Conservation (phyloP, 1,140 invertebrate genomes). For the Sarcophaga bullata region DNA sequence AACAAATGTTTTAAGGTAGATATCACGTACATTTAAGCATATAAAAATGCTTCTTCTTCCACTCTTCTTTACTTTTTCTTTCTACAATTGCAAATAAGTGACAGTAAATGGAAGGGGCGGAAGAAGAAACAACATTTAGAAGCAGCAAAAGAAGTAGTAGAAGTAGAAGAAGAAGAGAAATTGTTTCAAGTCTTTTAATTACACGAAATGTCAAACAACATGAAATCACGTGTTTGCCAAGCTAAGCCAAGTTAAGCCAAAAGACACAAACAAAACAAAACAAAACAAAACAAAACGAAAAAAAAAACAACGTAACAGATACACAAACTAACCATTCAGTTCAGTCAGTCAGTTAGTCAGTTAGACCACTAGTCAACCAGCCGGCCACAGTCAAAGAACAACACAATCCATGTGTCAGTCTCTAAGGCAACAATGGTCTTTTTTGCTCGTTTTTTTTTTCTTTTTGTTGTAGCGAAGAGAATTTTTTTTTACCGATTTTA, state of each 20-base stretch:
- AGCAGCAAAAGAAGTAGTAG: too few relatives aligned
- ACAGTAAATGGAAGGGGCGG: too few relatives aligned
- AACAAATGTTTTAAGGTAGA: neutral
- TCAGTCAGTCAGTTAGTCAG: neutral
- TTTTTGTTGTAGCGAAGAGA: too few relatives aligned
- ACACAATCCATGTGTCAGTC: neutral
- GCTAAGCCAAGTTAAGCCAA: neutral
- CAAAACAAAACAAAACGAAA: slow-evolving; percentile 30
- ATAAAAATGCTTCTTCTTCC: too few relatives aligned
- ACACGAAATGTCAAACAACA: slow-evolving; percentile 38
- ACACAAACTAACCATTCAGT: neutral
- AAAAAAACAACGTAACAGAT: neutral
- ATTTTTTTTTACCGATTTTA: too few relatives aligned
- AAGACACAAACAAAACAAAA: neutral
- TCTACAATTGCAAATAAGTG: too few relatives aligned
- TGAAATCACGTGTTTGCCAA: slow-evolving; percentile 42
- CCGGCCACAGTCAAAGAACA: neutral
- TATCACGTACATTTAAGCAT: neutral
- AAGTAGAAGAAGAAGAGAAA: slow-evolving; percentile 19
- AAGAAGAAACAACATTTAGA: too few relatives aligned
- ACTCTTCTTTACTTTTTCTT: too few relatives aligned
- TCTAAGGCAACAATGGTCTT: too few relatives aligned
- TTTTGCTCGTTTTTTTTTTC: too few relatives aligned
- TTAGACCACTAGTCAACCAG: neutral
- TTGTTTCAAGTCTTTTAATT: slow-evolving; percentile 34